These are phyloP conservation scores for Microctenopoma steveboyesi DNA, from an alignment of 2,797 vertebrate genomes.

Conservation along the genomic window DNA sequence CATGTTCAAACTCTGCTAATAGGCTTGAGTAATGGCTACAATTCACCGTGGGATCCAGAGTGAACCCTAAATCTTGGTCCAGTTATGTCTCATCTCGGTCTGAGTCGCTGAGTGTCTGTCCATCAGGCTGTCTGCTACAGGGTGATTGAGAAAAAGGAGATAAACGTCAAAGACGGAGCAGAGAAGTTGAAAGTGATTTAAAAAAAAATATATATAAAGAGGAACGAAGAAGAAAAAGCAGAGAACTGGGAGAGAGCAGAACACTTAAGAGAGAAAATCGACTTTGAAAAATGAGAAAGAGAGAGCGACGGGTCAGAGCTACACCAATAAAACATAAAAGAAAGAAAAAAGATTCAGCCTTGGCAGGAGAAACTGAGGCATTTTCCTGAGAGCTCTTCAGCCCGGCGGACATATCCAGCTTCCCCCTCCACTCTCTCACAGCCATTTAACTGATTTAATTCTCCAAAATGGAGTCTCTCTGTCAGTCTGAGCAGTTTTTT, in stretches of 20 bases:
- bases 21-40: conserved; percentile 25
- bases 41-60: conserved; percentile 4
- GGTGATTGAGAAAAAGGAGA: conserved; percentile 40
- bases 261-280: conserved; percentile 70
- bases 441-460: conserved; percentile 77
- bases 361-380: conserved; percentile 61
- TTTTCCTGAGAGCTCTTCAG: conserved; percentile 71
- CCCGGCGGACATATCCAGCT: conserved; percentile 61
- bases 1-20: conserved; percentile 33
- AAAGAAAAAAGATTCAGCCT: conserved; percentile 58
- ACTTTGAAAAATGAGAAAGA: conserved; percentile 72
- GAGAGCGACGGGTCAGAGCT: conserved; percentile 62
- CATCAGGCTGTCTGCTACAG: neutral
- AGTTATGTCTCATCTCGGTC: conserved; percentile 3
- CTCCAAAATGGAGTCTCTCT: conserved; percentile 75
- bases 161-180: conserved; percentile 50
- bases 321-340: conserved; percentile 57
- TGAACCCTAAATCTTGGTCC: conserved; percentile 18
- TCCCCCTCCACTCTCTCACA: conserved; percentile 54
- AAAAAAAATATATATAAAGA: conserved; percentile 28
- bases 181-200: conserved; percentile 51
- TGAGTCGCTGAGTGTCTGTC: conserved; percentile 14
- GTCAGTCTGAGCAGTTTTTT: conserved; percentile 55
- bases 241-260: conserved; percentile 54
- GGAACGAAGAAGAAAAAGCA: conserved; percentile 27